Evolutionary conservation across 2,797 vertebrate genomes (phyloP), one percentile per base, ranked within the genome.

Genomic region (Rhabdomys pumilio): DNA sequence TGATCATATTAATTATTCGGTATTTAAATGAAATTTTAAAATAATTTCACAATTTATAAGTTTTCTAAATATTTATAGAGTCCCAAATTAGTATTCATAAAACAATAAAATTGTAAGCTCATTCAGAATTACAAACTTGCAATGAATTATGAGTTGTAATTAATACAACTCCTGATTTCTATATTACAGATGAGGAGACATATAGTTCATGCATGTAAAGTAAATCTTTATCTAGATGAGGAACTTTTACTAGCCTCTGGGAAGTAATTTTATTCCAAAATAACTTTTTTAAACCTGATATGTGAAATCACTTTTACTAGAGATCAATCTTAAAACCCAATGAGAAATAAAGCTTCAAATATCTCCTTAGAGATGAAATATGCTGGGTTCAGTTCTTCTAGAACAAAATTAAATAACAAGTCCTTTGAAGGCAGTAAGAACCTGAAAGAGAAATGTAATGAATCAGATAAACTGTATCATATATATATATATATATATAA

Each of bases 381-480:
- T 77, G 29, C 81, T 89, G 19, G 84, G 17, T 92, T 91, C 73
- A 94, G 34, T 92, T 92, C 65, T 96, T 94, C 73, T 13, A 73
- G 24, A 6, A 15, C 3, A 95, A 96, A 96, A 96, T 94, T 96
- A 94, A 96, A 93, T 96, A 97, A 92, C 31, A 91, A 73, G 79
- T 79, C 15, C 61, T 96, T 96, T 93, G 76, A 93, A 96, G 67
- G 41, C n/a, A 89, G 19, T 73, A 75, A 92, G 53, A 81, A 20
- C 34, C 73, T 82, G 65, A 94, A 94, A 97, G 92, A 38, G 72
- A 96, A 94, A 96, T 76, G 29, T 61, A 93, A 94, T 90, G 63
- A 34, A 92, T 92, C 82, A 89, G 59, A 85, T 94, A 96, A 97
- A 65, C 34, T 73, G 12, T 38, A 38, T 38, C 38, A 38, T n/a